Percentiles rank a stretch among this genome's conserved stretches.
Conservation (phyloP, 2,888 invertebrate genomes). For the Bursaphelenchus okinawaensis region DNA sequence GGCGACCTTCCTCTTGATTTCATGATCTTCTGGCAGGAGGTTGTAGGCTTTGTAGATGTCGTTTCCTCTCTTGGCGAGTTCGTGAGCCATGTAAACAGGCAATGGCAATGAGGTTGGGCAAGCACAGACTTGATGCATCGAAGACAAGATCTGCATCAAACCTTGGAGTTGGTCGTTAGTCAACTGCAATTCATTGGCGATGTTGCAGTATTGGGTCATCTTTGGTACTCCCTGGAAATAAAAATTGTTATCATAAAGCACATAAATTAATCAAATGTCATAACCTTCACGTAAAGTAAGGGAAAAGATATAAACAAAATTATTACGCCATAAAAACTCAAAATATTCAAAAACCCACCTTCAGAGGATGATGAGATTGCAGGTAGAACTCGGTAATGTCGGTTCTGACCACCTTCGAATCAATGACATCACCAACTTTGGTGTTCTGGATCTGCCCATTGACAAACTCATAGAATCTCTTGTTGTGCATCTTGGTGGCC, state of each 20-base stretch:
- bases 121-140: slow-evolving; percentile 25
- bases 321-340: neutral
- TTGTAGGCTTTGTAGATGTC: slow-evolving; percentile 21
- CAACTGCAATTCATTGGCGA: slow-evolving; percentile 23
- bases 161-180: slow-evolving; percentile 21
- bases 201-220: slow-evolving; percentile 28
- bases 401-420: slow-evolving; percentile 16
- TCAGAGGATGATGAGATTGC: slow-evolving; percentile 20
- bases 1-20: neutral
- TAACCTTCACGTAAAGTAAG: neutral
- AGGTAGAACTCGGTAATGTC: slow-evolving; percentile 26
- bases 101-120: slow-evolving; percentile 19
- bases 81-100: slow-evolving; percentile 26
- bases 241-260: neutral
- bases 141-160: slow-evolving; percentile 17
- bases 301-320: neutral
- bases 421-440: slow-evolving; percentile 24
- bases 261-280: neutral
- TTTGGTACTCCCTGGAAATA: slow-evolving; percentile 28
- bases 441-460: slow-evolving; percentile 15
- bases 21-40: neutral
- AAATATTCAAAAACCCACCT: no score
- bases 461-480: slow-evolving; percentile 23
- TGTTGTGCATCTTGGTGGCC: slow-evolving; percentile 26
- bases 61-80: slow-evolving; percentile 27